phyloP scores from a whole-genome alignment of 2,797 vertebrate genomes.

The Gambusia yucatana region DNA sequence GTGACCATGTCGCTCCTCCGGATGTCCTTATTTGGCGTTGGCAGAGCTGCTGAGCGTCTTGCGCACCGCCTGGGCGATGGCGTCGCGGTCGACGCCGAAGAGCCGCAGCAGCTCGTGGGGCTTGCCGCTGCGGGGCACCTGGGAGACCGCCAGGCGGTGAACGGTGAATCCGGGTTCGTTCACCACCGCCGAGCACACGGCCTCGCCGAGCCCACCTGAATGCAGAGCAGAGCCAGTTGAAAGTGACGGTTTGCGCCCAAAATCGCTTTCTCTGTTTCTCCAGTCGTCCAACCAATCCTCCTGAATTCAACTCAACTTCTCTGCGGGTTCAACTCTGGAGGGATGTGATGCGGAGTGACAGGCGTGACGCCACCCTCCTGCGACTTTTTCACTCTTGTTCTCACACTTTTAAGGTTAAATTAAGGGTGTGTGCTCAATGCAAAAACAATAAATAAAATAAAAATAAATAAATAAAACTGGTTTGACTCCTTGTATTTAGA shows the following conservation, averaged over 20 bases:
- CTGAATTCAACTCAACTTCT: not conserved
- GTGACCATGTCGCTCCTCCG: slow-evolving; percentile 9
- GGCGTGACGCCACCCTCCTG: slow-evolving; percentile 18
- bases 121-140: slow-evolving; percentile 81
- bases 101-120: slow-evolving; percentile 80
- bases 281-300: not conserved
- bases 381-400: slow-evolving; percentile 9
- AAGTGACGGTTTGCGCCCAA: not conserved
- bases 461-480: not conserved
- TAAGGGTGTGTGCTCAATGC: not conserved
- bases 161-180: slow-evolving; percentile 80
- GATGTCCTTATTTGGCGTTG: slow-evolving; percentile 68
- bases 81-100: slow-evolving; percentile 82
- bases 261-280: not conserved
- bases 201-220: slow-evolving; percentile 87
- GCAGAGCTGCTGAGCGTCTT: slow-evolving; percentile 71
- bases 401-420: slow-evolving; percentile 11
- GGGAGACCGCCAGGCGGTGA: slow-evolving; percentile 80
- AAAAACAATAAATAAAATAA: not conserved
- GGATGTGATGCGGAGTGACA: slow-evolving; percentile 50
- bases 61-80: slow-evolving; percentile 80
- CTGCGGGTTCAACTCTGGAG: not conserved
- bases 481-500: not conserved
- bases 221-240: slow-evolving; percentile 2
- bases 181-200: slow-evolving; percentile 80